phyloP scores from a whole-genome alignment of 2,113 vertebrate genomes.

The Protomyctophum bolini region DNA sequence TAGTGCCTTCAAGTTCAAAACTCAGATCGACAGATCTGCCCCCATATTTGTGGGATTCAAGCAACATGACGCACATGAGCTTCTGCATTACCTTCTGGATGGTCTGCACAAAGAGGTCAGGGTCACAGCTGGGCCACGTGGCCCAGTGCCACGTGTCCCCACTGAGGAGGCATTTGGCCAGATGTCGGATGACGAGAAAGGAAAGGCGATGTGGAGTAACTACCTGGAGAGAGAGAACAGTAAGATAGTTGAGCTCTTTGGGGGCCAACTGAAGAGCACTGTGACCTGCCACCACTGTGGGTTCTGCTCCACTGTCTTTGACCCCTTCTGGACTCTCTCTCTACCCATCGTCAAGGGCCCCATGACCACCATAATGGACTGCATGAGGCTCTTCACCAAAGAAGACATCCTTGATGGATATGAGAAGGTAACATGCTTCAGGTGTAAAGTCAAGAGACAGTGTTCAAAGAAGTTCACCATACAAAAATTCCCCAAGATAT shows the following conservation, averaged over 20 bases:
- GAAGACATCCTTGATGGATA: constrained; percentile 96
- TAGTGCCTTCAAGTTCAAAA: constrained; percentile 97
- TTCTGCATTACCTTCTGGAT: constrained; percentile 93
- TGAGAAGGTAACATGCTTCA: constrained; percentile 94
- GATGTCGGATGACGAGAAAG: constrained; percentile 94
- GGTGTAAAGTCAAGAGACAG: constrained; percentile 92
- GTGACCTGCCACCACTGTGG: constrained; percentile 94
- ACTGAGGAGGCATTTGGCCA: constrained; percentile 87
- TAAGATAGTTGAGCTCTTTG: constrained; percentile 92
- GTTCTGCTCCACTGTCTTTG: constrained; percentile 96
- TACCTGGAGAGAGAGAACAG: constrained; percentile 96
- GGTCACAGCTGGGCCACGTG: constrained; percentile 84
- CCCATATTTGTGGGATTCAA: constrained; percentile 97
- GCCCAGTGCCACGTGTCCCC: no score
- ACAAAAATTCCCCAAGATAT: constrained; percentile 97
- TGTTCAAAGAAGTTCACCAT: constrained; percentile 98
- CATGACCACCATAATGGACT: constrained; percentile 92
- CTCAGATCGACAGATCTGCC: constrained; percentile 97
- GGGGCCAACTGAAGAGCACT: constrained; percentile 96
- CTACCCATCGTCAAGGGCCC: constrained; percentile 94
- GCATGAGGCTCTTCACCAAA: constrained; percentile 97
- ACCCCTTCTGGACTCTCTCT: constrained; percentile 98
- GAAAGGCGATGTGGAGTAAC: constrained; percentile 95
- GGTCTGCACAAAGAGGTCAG: constrained; percentile 95
- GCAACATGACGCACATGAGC: constrained; percentile 98